Base-by-base conservation (phyloP, 2,888 invertebrate genomes). In the Neria commutata region DNA sequence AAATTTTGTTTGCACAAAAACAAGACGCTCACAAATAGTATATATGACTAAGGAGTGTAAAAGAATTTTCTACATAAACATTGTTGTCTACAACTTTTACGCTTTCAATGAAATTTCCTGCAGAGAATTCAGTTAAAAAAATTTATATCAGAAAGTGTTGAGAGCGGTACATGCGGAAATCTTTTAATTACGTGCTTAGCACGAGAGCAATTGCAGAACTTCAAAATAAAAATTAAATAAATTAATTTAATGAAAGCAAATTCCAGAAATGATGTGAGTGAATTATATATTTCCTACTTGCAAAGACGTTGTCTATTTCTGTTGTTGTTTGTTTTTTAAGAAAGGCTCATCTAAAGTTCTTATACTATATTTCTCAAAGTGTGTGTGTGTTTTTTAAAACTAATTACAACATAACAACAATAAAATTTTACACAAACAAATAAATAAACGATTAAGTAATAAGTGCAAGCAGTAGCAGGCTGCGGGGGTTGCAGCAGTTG, bases 1-100 rank as follows among this genome's bases (percentile, higher is more conserved):
- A 75, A 75, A 69, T 21, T 52, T 45, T 24, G 16, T 51, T 42
- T n/a, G 5, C 11, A 11, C 6, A 29, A 11, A 8, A 29, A 29
- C 29, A 29, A 8, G 11, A 6, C 29, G 29, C 6, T 42, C 5
- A 16, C n/a, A n/a, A 42, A 42, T 17, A 16, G 5, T 10, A 6
- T 10, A 42, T 42, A 42, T 42, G 42, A n/a, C 5, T 42, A n/a
- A 42, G n/a, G 19, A n/a, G 11, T 29, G n/a, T n/a, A n/a, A n/a
- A n/a, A n/a, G n/a, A n/a, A n/a, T n/a, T n/a, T n/a, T n/a, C n/a
- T n/a, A n/a, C n/a, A n/a, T n/a, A n/a, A n/a, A n/a, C n/a, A n/a
- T n/a, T n/a, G n/a, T n/a, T n/a, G n/a, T n/a, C n/a, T n/a, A n/a
- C n/a, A n/a, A n/a, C n/a, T n/a, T n/a, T n/a, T n/a, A n/a, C n/a